Conservation (phyloP, 2,797 vertebrate genomes). For the Peromyscus aztecus region DNA sequence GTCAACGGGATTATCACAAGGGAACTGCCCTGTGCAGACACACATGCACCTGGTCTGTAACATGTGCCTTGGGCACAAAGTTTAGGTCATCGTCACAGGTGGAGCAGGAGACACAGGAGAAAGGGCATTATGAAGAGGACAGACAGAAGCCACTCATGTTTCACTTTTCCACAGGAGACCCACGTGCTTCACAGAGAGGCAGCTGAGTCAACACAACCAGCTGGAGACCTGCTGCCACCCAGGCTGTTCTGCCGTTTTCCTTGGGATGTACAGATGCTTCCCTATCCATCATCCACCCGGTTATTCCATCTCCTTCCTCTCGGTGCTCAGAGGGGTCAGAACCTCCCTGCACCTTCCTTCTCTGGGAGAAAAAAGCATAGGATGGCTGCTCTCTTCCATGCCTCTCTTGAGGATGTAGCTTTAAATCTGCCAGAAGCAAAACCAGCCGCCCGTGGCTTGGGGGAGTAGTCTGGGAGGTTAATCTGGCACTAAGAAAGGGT, state of each 20-base stretch:
- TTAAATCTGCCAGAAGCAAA: constrained; percentile 22
- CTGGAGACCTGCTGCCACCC: background rate
- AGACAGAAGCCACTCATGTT: background rate
- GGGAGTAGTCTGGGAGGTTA: background rate
- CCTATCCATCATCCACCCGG: background rate
- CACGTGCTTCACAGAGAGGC: background rate
- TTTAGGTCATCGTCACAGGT: background rate
- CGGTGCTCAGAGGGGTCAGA: background rate
- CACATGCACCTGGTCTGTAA: background rate
- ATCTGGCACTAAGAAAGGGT: background rate
- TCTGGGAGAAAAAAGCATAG: background rate
- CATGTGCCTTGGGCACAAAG: background rate
- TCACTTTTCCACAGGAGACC: background rate
- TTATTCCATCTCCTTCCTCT: background rate
- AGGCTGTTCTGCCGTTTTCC: background rate
- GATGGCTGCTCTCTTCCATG: background rate
- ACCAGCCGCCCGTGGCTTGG: background rate
- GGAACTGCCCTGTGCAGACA: background rate
- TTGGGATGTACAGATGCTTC: background rate
- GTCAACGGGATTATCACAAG: background rate
- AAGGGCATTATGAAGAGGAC: background rate
- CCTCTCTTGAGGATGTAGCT: background rate
- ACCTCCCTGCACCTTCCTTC: background rate
- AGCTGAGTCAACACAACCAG: constrained; percentile 54
- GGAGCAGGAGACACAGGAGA: background rate